These are phyloP conservation scores for Danio jaintianensis DNA, from an alignment of 2,797 vertebrate species.

Conservation along the genomic window DNA sequence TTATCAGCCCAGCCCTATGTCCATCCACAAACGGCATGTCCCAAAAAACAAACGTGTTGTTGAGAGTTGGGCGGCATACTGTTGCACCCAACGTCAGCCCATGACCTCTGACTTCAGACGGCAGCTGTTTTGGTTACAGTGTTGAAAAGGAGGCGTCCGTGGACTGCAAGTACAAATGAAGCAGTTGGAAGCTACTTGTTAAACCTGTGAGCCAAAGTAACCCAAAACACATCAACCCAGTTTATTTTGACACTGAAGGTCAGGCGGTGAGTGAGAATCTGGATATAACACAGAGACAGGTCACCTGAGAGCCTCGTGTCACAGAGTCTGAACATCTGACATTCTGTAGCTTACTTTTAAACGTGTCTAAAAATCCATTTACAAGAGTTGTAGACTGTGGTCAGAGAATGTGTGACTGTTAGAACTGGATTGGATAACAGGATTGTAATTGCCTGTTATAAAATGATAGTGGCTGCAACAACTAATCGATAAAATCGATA, in stretches of 20 bases:
- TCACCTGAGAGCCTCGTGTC: conserved; percentile 13
- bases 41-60: neutral
- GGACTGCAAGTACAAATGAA: conserved; percentile 4
- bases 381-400: neutral
- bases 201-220: neutral
- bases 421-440: neutral
- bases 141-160: conserved; percentile 24
- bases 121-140: conserved; percentile 54
- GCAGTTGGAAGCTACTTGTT: neutral
- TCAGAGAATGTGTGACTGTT: neutral
- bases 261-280: neutral
- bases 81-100: conserved; percentile 8
- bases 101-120: conserved; percentile 37
- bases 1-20: no score
- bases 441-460: no score
- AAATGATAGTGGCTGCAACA: no score
- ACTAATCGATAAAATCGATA: neutral
- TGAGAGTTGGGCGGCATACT: conserved; percentile 18
- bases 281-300: neutral
- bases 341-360: conserved; percentile 6
- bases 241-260: neutral
- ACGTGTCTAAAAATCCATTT: neutral
- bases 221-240: neutral
- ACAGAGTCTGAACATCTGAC: conserved; percentile 1
- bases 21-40: neutral